Evolutionary conservation across 2,888 invertebrate species (phyloP).

Genomic region (Chydorus sphaericus): DNA sequence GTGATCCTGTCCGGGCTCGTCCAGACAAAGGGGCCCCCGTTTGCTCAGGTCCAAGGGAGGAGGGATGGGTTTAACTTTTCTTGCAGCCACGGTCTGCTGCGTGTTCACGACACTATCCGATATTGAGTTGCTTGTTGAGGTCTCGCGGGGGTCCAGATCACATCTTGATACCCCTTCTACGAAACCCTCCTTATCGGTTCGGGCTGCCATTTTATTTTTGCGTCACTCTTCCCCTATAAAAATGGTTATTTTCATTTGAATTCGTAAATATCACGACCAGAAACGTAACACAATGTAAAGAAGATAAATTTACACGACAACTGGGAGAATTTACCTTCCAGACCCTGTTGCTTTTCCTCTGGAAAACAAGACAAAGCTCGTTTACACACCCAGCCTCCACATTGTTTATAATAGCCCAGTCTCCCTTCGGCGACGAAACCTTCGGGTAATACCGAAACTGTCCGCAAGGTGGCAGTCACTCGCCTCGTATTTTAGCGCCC

Average conservation of each 20-base stretch:
- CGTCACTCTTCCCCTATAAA: too few relatives aligned
- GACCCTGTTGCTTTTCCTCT: neutral
- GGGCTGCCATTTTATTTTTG: constrained; percentile 3
- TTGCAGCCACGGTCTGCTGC: constrained; percentile 11
- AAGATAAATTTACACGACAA: neutral
- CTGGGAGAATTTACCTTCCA: neutral
- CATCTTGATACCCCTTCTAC: neutral
- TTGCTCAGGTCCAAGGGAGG: constrained; percentile 27
- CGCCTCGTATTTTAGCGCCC: too few relatives aligned
- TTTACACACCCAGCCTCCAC: neutral
- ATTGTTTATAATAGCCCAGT: constrained; percentile 5
- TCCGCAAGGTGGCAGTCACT: too few relatives aligned
- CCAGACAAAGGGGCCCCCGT: constrained; percentile 22
- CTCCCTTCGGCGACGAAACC: too few relatives aligned
- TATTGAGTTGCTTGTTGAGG: too few relatives aligned
- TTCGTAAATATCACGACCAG: too few relatives aligned
- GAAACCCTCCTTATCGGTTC: constrained; percentile 2
- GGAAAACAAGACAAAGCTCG: neutral
- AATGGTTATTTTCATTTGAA: too few relatives aligned
- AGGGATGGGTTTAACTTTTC: constrained; percentile 23
- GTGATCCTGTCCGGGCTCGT: neutral
- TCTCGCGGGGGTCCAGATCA: constrained; percentile 2
- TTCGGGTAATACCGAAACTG: too few relatives aligned
- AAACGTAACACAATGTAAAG: too few relatives aligned
- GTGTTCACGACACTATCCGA: too few relatives aligned